Evolutionary conservation across 2,797 vertebrate genomes (phyloP).

Genomic region (Prunella strophiata): DNA sequence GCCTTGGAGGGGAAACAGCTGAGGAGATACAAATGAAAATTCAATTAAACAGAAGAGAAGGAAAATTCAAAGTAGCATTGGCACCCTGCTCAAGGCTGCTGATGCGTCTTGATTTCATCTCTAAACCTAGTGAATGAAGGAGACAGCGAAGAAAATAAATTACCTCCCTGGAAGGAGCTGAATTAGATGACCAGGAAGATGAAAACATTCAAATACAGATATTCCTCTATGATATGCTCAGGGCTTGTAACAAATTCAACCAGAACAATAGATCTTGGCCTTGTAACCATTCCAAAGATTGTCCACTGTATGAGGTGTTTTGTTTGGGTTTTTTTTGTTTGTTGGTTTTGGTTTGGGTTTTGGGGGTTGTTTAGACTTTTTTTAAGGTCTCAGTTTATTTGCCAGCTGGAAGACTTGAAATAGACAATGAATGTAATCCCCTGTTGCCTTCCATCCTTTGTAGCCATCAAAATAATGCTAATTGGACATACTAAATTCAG

Average conservation of each 20-base stretch:
- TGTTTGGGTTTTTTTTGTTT: not conserved
- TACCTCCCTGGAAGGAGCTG: not conserved
- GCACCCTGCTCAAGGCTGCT: constrained; percentile 23
- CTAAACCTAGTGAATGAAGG: not conserved
- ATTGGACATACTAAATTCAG: not conserved
- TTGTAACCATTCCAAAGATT: constrained; percentile 10
- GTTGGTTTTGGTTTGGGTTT: not conserved
- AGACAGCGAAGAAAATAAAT: not conserved
- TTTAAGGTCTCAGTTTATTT: not conserved
- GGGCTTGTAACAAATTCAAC: not conserved
- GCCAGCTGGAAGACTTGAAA: not conserved
- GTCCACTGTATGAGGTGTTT: not conserved
- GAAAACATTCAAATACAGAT: constrained; percentile 3
- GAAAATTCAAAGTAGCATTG: constrained; percentile 22
- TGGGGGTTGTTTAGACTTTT: not conserved
- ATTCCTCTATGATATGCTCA: not conserved
- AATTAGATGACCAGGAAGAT: constrained; percentile 2
- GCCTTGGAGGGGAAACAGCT: constrained; percentile 36
- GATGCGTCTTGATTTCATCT: not conserved
- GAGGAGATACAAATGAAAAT: constrained; percentile 45
- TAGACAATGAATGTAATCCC: not conserved
- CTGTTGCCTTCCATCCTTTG: not conserved
- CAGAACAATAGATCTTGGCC: not conserved
- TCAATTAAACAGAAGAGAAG: constrained; percentile 58
- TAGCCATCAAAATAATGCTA: not conserved